These are phyloP conservation scores for Actinia tenebrosa DNA, from an alignment of 64 coral and sea anemone species.

Conservation along the genomic window DNA sequence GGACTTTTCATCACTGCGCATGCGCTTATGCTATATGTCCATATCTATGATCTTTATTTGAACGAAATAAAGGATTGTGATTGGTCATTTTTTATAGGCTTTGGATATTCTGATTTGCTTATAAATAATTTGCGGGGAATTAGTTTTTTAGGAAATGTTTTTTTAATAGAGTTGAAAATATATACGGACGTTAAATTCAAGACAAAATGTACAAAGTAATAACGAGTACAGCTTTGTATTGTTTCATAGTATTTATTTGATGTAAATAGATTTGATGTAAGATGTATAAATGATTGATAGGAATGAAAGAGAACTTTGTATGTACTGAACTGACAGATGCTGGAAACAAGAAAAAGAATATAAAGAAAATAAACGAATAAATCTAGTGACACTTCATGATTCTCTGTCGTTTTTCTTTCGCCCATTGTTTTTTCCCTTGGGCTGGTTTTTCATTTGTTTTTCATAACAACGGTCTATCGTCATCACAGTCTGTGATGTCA, in stretches of 20 bases:
- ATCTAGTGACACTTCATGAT: background rate
- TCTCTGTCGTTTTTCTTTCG: background rate
- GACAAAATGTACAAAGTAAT: background rate
- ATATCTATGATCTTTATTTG: background rate
- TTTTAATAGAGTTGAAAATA: background rate
- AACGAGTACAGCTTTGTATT: background rate
- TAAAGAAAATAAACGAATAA: background rate
- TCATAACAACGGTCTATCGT: too few species aligned
- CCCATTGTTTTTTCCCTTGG: background rate
- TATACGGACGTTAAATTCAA: background rate
- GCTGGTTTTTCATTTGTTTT: too few species aligned
- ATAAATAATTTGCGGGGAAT: background rate
- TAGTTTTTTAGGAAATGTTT: background rate
- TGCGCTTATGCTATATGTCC: background rate
- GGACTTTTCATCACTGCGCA: background rate
- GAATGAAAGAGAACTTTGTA: background rate
- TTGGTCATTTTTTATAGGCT: background rate
- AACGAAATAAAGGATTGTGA: background rate
- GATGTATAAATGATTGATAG: background rate
- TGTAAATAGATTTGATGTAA: background rate
- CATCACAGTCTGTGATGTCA: too few species aligned
- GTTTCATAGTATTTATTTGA: constrained; percentile 1
- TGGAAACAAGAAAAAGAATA: background rate
- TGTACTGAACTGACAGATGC: background rate
- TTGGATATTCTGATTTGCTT: too few species aligned